Evolutionary conservation across 2,797 vertebrate genomes (phyloP), one percentile per base, ranked within the genome.

Genomic region (Dryobates pubescens): DNA sequence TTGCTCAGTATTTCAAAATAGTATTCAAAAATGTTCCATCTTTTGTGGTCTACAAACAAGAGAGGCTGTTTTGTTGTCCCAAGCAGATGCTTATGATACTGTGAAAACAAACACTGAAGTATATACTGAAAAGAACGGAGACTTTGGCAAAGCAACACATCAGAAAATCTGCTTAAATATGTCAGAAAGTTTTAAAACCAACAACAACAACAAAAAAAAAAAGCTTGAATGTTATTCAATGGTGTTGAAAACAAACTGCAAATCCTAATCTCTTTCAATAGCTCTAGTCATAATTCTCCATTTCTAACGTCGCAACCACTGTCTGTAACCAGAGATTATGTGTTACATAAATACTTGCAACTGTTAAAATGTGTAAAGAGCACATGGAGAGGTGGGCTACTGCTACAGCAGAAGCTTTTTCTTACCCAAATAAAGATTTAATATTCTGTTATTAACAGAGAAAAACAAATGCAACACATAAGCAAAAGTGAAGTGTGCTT

Each of bases 381-480:
- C 75, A 77, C 58, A 92, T 32, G 53, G 82, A 92, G 71, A 97
- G 78, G 72, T 90, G 70, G 83, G 56, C 49, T 94, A 43, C 69
- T 82, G 73, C 56, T 83, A 53, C n/a, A 76, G 59, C 63, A 75
- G 57, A 92, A 87, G 63, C 26, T 20, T 71, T 87, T 80, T 59
- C 92, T 95, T 94, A 82, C 69, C 47, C 87, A 90, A 82, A 92
- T 70, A 1, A 19, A 79, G 38, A 70, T 94, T 90, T 92, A 87
- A 80, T 93, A 92, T 85, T 89, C 61, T 86, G 14, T 74, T 90
- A 59, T 89, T 96, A 96, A 70, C 81, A 92, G 56, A 93, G 51
- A 58, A 92, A 95, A 97, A 82, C 76, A 94, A 95, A 95, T 73
- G 30, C 82, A 93, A 73, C 82, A 68, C 17, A 23, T 74, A 88